Base-by-base conservation (phyloP, 2,113 vertebrate genomes). In the Strigops habroptila region DNA sequence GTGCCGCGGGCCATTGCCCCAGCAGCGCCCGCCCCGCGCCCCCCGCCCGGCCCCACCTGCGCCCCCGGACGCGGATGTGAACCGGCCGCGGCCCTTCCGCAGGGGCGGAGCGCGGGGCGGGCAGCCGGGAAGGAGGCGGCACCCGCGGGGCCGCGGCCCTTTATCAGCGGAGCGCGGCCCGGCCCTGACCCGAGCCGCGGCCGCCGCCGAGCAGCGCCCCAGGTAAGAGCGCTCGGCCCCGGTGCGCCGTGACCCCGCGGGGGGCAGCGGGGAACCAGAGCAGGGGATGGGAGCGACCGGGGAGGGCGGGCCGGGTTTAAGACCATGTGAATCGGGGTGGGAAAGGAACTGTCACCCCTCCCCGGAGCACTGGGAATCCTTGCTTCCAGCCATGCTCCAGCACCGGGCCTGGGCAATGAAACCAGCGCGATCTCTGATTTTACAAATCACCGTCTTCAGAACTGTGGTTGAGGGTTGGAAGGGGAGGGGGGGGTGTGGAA, bases 111-210 rank as follows among this genome's bases (percentile, higher is more conserved):
- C 30, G 11, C 27, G 30, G 76, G 39, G 86, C 35, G 65, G 70
- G 65, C 31, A 33, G 55, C 33, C 31, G 28, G 31, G 9, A 17
- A 39, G 14, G 65, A 22, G 55, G 55, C 55, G 55, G 55, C 1
- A 33, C 55, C 33, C 19, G 41, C 51, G 69, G 68, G 17, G 6
- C 49, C 10, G 27, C 8, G 3, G 4, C 5, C 14, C 17, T 8
- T 7, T 51, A 22, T 33, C 18, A 4, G 3, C 0, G 0, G 10
- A 12, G 39, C 18, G 5, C 8, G 24, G 10, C 4, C 7, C 6
- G 10, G 15, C 4, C 2, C 13, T 3, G 1, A 1, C 1, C n/a
- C 2, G 59, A 60, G 23, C 2, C 17, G 4, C 3, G 7, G 10
- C 3, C 19, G 55, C 19, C 55, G 31, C 9, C 9, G 23, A 37